Percentiles rank a stretch among this genome's conserved stretches.
Conservation (phyloP, 2,888 invertebrate species). For the Tiliacea aurago region DNA sequence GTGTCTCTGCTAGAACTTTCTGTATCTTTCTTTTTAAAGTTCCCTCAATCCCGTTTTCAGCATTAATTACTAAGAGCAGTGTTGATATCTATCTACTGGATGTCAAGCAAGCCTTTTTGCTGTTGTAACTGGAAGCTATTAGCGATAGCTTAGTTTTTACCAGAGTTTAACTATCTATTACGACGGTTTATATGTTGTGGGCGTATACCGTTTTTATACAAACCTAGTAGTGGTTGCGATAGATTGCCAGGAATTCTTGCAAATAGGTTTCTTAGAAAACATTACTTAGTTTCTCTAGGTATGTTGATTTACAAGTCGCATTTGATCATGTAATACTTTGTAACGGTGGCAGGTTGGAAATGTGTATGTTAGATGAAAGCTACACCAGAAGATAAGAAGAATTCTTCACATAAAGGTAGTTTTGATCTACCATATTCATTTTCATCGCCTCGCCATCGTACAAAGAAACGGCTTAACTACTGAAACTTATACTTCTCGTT, state of each 20-base stretch:
- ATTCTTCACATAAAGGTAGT: background rate
- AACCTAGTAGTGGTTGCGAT: slow-evolving; percentile 68
- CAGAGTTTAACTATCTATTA: slow-evolving; percentile 68
- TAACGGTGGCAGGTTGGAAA: slow-evolving; percentile 43
- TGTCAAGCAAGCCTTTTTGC: slow-evolving; percentile 47
- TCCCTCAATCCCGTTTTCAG: slow-evolving; percentile 42
- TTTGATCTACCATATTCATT: background rate
- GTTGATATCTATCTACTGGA: slow-evolving; percentile 48
- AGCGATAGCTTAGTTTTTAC: slow-evolving; percentile 74
- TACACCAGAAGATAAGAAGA: background rate
- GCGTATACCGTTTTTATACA: slow-evolving; percentile 77
- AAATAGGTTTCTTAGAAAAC: slow-evolving; percentile 68
- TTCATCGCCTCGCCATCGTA: background rate
- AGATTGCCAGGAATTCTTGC: slow-evolving; percentile 76
- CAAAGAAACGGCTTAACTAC: no score
- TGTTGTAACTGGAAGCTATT: slow-evolving; percentile 70
- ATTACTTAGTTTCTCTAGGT: slow-evolving; percentile 57
- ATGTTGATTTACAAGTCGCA: slow-evolving; percentile 63
- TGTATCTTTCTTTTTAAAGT: slow-evolving; percentile 21
- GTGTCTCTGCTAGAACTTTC: background rate
- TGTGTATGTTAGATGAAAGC: slow-evolving; percentile 11
- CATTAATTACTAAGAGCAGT: slow-evolving; percentile 38
- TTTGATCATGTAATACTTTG: slow-evolving; percentile 56
- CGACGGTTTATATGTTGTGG: slow-evolving; percentile 73
- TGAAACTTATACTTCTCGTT: background rate